Evolutionary conservation across 2,888 invertebrate species (phyloP).

Genomic region (Agonopterix subpropinquella): DNA sequence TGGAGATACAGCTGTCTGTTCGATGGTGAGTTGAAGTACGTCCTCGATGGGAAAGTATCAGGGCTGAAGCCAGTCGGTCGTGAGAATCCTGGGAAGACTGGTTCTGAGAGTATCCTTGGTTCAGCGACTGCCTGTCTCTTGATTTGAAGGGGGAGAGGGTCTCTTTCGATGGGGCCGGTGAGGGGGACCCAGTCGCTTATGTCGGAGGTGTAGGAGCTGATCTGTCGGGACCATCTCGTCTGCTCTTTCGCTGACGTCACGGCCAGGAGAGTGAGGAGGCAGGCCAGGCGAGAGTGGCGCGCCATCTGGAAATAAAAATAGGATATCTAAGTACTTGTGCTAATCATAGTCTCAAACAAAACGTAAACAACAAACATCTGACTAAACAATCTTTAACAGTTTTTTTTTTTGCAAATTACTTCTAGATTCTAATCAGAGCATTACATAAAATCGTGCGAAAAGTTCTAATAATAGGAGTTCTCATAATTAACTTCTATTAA

Average conservation of each 20-base stretch:
- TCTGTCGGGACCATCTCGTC: slow-evolving; percentile 66
- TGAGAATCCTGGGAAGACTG: slow-evolving; percentile 42
- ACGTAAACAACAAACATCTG: no score
- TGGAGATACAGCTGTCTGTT: slow-evolving; percentile 61
- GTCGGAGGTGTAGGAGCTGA: slow-evolving; percentile 64
- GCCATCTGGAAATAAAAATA: slow-evolving; percentile 50
- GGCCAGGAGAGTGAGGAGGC: slow-evolving; percentile 38
- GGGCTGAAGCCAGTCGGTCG: slow-evolving; percentile 44
- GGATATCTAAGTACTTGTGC: neutral
- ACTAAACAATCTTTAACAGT: no score
- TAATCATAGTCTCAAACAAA: no score
- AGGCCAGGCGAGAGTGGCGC: slow-evolving; percentile 40
- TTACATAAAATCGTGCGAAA: no score
- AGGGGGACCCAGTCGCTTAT: slow-evolving; percentile 67
- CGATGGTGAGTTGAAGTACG: slow-evolving; percentile 42
- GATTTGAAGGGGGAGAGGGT: slow-evolving; percentile 29
- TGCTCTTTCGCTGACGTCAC: slow-evolving; percentile 40
- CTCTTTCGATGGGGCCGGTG: slow-evolving; percentile 46
- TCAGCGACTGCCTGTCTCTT: slow-evolving; percentile 65
- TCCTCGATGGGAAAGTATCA: slow-evolving; percentile 48
- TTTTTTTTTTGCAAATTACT: no score
- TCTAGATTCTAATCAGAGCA: no score
- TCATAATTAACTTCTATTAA: no score
- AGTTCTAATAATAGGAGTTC: no score
- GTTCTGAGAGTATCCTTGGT: slow-evolving; percentile 62